Percentiles rank a stretch among this genome's conserved stretches.
Evolutionary conservation across 1,140 invertebrate species (phyloP).

Genomic region (Hyles vespertilio): DNA sequence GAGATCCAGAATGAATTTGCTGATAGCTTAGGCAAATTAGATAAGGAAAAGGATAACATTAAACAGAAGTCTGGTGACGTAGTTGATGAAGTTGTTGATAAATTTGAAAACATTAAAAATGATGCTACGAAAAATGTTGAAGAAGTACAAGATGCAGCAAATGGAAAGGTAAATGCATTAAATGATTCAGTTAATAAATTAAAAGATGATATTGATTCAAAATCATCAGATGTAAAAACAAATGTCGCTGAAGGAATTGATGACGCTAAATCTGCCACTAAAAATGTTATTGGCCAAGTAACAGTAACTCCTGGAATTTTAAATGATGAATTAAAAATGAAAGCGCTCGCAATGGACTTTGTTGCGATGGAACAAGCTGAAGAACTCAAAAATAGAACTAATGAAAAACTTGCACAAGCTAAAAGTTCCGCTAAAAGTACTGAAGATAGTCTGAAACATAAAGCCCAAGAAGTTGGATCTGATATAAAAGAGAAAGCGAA

Average conservation of each 20-base stretch:
- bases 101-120: conserved; percentile 37
- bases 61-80: conserved; percentile 41
- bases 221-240: conserved; percentile 31
- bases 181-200: conserved; percentile 31
- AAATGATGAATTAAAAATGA: conserved; percentile 40
- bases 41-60: conserved; percentile 52
- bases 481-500: conserved; percentile 19
- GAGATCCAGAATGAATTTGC: conserved; percentile 49
- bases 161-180: conserved; percentile 34
- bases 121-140: conserved; percentile 31
- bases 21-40: conserved; percentile 42
- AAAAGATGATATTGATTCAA: conserved; percentile 33
- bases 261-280: conserved; percentile 38
- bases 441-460: conserved; percentile 29
- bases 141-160: conserved; percentile 28
- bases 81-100: conserved; percentile 40
- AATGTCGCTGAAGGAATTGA: conserved; percentile 38
- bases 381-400: conserved; percentile 38
- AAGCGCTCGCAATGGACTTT: conserved; percentile 51
- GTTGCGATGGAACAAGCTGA: conserved; percentile 54
- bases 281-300: conserved; percentile 36
- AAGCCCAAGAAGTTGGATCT: conserved; percentile 19
- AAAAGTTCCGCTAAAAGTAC: conserved; percentile 30
- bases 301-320: conserved; percentile 28
- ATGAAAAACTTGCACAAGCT: conserved; percentile 29